These are phyloP conservation scores for Catocala fraxini DNA, from an alignment of 2,888 invertebrate genomes.

Conservation along the genomic window DNA sequence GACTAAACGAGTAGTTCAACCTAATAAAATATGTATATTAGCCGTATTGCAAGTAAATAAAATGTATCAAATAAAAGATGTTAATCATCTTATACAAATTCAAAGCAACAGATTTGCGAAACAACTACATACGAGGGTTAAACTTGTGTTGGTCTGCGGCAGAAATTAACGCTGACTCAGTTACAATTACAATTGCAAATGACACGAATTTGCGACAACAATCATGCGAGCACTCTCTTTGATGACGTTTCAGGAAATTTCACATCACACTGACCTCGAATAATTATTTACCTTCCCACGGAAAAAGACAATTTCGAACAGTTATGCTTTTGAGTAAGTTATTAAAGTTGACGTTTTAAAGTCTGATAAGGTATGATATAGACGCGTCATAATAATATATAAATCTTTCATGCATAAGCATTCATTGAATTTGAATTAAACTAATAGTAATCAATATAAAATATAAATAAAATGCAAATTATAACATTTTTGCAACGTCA, in stretches of 20 bases:
- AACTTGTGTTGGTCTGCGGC: slow-evolving; percentile 1
- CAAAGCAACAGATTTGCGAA: slow-evolving; percentile 37
- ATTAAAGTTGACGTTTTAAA: too few species aligned
- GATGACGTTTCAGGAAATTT: slow-evolving; percentile 4
- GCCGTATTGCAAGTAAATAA: slow-evolving; percentile 15
- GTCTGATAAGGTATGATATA: too few species aligned
- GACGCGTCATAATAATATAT: too few species aligned
- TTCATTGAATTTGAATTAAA: too few species aligned
- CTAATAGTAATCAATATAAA: too few species aligned
- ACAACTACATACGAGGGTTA: slow-evolving; percentile 7
- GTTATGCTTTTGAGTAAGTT: neutral
- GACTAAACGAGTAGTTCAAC: neutral
- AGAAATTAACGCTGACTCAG: slow-evolving; percentile 26
- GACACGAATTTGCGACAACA: slow-evolving; percentile 16
- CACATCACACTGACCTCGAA: slow-evolving; percentile 11
- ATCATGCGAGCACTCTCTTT: slow-evolving; percentile 8
- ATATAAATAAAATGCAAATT: too few species aligned
- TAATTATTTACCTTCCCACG: neutral
- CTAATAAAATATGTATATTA: slow-evolving; percentile 19
- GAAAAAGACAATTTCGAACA: neutral
- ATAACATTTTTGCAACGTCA: too few species aligned
- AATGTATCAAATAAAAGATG: slow-evolving; percentile 21
- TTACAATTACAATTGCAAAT: slow-evolving; percentile 22
- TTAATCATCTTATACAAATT: slow-evolving; percentile 22
- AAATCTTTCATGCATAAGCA: too few species aligned